A percentile compares a stretch with the other conserved stretches of the same genome.
These are phyloP conservation scores for Pipistrellus kuhlii DNA, from an alignment of 2,797 vertebrate species.

Conservation along the genomic window DNA sequence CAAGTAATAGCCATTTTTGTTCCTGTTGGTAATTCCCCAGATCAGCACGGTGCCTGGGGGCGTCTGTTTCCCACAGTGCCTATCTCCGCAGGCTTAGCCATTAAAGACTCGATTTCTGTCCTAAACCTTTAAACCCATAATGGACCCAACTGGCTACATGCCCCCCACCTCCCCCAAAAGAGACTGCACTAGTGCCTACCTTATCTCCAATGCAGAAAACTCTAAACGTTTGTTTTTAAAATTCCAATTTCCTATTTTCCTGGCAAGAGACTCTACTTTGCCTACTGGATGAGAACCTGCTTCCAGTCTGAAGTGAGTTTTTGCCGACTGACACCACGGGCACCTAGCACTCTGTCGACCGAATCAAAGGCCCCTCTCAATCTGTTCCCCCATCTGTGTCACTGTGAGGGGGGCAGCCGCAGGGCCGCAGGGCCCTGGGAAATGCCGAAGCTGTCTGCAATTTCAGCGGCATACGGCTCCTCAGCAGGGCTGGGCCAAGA, in stretches of 20 bases:
- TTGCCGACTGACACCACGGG: not conserved
- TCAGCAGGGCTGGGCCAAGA: conserved; percentile 32
- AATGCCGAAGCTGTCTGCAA: conserved; percentile 4
- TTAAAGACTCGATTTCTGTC: not conserved
- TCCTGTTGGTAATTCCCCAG: conserved; percentile 67
- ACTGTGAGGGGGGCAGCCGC: not conserved
- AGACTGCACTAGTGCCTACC: not conserved
- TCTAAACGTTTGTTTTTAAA: not conserved
- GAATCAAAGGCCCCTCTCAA: not conserved
- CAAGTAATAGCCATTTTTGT: conserved; percentile 65
- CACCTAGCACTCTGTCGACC: not conserved
- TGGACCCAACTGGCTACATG: not conserved
- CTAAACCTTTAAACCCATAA: not conserved
- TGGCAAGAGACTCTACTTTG: not conserved
- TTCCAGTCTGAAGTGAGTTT: conserved; percentile 23
- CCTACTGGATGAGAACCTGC: conserved; percentile 7
- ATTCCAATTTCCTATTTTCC: not conserved
- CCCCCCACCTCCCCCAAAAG: not conserved
- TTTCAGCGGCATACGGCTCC: conserved; percentile 46
- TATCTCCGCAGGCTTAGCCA: not conserved
- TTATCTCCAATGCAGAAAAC: conserved; percentile 17
- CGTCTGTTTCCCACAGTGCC: not conserved
- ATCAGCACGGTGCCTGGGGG: not conserved
- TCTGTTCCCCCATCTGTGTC: conserved; percentile 72
- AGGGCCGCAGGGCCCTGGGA: conserved; percentile 25